Evolutionary conservation across 2,888 invertebrate species (phyloP), one percentile per base, ranked within the genome.

Genomic region (Apamea crenata): DNA sequence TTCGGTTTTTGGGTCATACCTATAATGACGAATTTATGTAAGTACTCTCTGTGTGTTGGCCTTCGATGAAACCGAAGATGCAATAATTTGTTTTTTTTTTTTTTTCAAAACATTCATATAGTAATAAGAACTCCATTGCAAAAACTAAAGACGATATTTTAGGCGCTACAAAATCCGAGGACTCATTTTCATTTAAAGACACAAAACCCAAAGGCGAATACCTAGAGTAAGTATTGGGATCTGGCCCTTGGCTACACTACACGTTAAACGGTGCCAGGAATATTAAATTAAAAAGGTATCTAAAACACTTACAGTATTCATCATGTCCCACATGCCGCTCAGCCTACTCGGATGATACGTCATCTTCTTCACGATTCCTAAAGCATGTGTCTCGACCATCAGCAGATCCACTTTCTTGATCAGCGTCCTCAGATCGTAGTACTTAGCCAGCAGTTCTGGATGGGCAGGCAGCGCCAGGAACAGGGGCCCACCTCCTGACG

Each of bases 281-380:
- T 2, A 67, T 21, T 12, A 69, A 56, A 10, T 1, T 1, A 36
- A 14, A 36, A 12, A 56, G 10, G 10, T 5, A 40, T 4, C 29
- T 14, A 56, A 77, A 67, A 53, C 44, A 91, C 97, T 97, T 93
- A 98, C 98, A 91, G 98, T 98, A 90, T 98, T 98, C 93, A 98
- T 97, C 97, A 98, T 98, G 89, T 98, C 98, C 97, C 98, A 98
- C 71, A 98, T 93, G 0, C 98, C 98, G 92, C 98, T 98, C 87
- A 98, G 94, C 78, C 98, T 95, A 90, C 98, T 98, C 1, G 98
- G 98, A 92, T 98, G 98, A 92, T 98, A 98, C 3, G 98, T 98
- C 94, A 97, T 97, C 91, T 98, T 98, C 90, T 97, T 97, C 88
- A 97, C 97, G 61, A 97, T 94, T 0, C 97, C 97, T 94, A 98